Base-by-base conservation (phyloP, 2,888 invertebrate genomes). In the Margaritifera margaritifera region DNA sequence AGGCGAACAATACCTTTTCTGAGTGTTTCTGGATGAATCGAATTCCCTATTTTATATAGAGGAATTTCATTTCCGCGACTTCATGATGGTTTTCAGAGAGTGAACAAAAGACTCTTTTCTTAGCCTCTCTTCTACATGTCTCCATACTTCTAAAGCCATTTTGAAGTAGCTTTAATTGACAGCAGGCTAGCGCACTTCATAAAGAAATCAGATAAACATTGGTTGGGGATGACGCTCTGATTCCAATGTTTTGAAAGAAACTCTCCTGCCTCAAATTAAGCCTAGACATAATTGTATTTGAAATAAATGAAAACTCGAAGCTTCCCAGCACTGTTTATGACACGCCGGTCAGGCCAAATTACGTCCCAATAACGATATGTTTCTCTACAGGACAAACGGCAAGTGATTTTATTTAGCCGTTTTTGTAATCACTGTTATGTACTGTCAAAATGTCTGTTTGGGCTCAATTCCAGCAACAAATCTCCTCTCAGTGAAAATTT, bases 11-110 rank as follows among this genome's bases (percentile, higher is more conserved):
- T 70, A 51, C 59, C 51, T 53, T 54, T 68, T 68, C 64, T 70
- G 72, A 71, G 70, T 66, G 65, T 63, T 62, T 71, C 72, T 71
- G 56, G 65, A 57, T 66, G 57, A 66, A 70, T 72, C 66, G 70
- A 72, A 72, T 70, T 67, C 66, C 55, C 72, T 58, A 72, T 75
- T 75, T 72, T 69, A 70, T 70, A 69, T 62, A 68, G 54, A 65
- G 75, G 75, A 75, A 75, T 75, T 75, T 75, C 75, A 75, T 75
- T 75, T 75, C 75, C 75, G 70, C 63, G 65, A 68, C 63, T 68
- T 68, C 72, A 75, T 72, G 75, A 75, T 67, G 62, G 68, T 66
- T 68, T 75, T 75, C 72, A 75, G 62, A 58, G 50, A 27, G 50
- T 53, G 72, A 72, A 75, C 75, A 75, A 75, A 64, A 58, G 68